Base-by-base conservation (phyloP, 1,140 invertebrate genomes). In the Vollenhovia emeryi region DNA sequence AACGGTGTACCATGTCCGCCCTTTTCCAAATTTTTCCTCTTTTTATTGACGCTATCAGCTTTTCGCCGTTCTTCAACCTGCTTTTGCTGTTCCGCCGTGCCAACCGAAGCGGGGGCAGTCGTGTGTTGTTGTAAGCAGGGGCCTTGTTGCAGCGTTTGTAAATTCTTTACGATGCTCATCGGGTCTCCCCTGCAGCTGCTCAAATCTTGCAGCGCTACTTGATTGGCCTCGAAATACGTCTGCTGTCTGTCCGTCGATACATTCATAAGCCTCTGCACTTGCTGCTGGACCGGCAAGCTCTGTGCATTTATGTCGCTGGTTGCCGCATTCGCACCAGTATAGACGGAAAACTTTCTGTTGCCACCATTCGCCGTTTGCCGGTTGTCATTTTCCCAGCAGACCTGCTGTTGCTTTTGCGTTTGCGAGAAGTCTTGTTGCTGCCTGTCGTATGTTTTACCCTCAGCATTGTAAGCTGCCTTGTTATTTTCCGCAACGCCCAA, bases 151-250 rank as follows among this genome's bases (percentile, higher is more conserved):
- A 96, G 93, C 43, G 94, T 95, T 93, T 97, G 97, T 76, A 97
- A 94, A 93, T 96, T 97, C 93, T 97, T 97, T 21, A 97, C 96
- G 90, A 97, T 96, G 92, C 96, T 97, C 96, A 97, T 97, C 7
- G 97, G 96, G 90, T 97, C 97, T 30, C 96, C 96, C 64, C 97
- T 94, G 93, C 96, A 97, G 91, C 96, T 96, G 45, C 96, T 97
- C 30, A 97, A 93, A 93, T 97, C 96, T 93, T 97, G 97, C 86
- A 97, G 93, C 30, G 96, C 96, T 66, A 97, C 96, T 93, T 95
- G 95, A 87, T 91, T 94, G 0, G 95, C 91, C 78, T 96, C 96
- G 82, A 96, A 96, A 87, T 96, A 96, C 9, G 94, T 87, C 89
- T 96, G 96, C 84, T 96, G 94, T 50, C 93, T 91, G 18, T 94